Evolutionary conservation across 2,888 invertebrate species (phyloP).

Genomic region (Chironomus tentans): DNA sequence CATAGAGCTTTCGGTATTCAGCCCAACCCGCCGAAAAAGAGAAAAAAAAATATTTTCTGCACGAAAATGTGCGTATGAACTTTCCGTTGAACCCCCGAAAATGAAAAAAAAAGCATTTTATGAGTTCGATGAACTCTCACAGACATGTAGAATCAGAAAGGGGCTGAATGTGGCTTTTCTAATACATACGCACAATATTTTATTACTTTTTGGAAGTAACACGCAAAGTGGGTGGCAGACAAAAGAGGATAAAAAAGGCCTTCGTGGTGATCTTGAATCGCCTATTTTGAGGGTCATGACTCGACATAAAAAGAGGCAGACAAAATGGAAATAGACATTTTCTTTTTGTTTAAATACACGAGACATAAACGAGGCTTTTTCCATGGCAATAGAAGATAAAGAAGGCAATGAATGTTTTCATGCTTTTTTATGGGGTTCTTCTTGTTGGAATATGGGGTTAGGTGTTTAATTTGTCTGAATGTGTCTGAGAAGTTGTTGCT

Average conservation of each 20-base stretch:
- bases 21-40: background rate
- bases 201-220: background rate
- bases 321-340: too few species aligned
- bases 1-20: background rate
- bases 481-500: too few species aligned
- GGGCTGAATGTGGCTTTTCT: background rate
- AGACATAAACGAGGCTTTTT: background rate
- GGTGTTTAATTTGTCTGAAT: too few species aligned
- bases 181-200: slow-evolving; percentile 5
- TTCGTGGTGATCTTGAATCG: slow-evolving; percentile 18
- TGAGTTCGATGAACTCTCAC: slow-evolving; percentile 15
- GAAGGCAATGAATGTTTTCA: too few species aligned
- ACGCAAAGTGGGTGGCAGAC: slow-evolving; percentile 12
- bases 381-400: background rate
- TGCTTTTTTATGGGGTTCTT: too few species aligned
- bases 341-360: background rate
- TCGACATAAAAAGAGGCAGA: background rate
- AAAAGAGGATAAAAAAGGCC: background rate
- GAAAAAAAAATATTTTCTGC: background rate
- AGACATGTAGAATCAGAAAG: background rate
- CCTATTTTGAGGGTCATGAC: slow-evolving; percentile 2
- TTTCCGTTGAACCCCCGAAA: background rate
- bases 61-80: slow-evolving; percentile 23
- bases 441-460: too few species aligned
- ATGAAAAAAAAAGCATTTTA: background rate